These are phyloP conservation scores for Dynastes hyllus DNA, from an alignment of 2,888 invertebrate species.

Conservation along the genomic window DNA sequence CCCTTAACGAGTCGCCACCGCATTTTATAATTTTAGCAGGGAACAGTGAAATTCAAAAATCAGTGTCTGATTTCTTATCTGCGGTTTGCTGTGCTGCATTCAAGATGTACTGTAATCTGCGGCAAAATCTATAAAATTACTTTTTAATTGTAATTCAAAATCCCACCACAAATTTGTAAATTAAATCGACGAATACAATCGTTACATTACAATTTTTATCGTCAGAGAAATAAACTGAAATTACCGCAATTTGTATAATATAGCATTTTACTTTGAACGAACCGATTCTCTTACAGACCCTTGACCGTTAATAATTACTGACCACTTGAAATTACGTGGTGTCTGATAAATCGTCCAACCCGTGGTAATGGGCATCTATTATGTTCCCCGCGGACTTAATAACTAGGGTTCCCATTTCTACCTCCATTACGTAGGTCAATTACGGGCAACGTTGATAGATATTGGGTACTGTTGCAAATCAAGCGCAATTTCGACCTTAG, in stretches of 20 bases:
- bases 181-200: neutral
- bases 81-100: too few species aligned
- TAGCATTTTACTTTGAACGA: slow-evolving; percentile 19
- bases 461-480: slow-evolving; percentile 33
- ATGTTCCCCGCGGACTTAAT: slow-evolving; percentile 43
- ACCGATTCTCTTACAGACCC: slow-evolving; percentile 4
- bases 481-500: slow-evolving; percentile 14
- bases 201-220: neutral
- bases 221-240: neutral
- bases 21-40: too few species aligned
- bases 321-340: slow-evolving; percentile 43
- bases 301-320: slow-evolving; percentile 37
- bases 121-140: too few species aligned
- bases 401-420: slow-evolving; percentile 29
- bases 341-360: slow-evolving; percentile 38
- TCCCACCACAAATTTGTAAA: too few species aligned
- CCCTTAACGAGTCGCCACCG: too few species aligned
- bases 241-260: slow-evolving; percentile 12
- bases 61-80: too few species aligned
- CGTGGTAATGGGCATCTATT: slow-evolving; percentile 40
- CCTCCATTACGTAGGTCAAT: slow-evolving; percentile 43
- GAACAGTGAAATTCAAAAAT: too few species aligned
- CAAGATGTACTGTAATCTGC: too few species aligned
- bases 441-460: slow-evolving; percentile 45
- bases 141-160: too few species aligned